These are phyloP conservation scores for Drosophila littoralis DNA, from an alignment of 1,140 invertebrate species.

Conservation along the genomic window DNA sequence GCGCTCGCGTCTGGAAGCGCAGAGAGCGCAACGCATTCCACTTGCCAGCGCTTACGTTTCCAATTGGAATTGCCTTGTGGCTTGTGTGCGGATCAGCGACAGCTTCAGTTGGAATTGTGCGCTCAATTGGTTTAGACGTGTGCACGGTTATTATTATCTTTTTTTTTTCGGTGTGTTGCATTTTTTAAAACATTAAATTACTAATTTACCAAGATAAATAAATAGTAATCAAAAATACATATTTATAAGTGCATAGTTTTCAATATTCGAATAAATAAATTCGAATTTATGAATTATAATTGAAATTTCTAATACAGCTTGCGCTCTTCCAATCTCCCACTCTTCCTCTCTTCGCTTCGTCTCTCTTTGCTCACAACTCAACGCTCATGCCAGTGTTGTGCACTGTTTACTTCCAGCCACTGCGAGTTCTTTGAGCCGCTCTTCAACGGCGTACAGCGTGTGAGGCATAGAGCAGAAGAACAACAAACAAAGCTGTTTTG, in stretches of 20 bases:
- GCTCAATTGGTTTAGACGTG: slow-evolving; percentile 69
- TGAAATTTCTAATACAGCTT: not conserved
- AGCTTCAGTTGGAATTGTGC: slow-evolving; percentile 71
- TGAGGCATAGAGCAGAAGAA: slow-evolving; percentile 41
- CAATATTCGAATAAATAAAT: not conserved
- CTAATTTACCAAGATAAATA: not conserved
- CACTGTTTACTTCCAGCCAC: slow-evolving; percentile 30
- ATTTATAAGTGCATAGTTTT: not conserved
- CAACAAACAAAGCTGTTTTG: slow-evolving; percentile 52
- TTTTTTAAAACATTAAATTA: not conserved
- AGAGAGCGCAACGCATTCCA: slow-evolving; percentile 48
- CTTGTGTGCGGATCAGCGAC: slow-evolving; percentile 25
- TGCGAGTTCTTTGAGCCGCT: slow-evolving; percentile 44
- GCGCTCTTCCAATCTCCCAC: not conserved
- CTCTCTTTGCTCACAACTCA: not conserved
- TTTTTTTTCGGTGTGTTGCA: slow-evolving; percentile 17
- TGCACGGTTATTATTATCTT: slow-evolving; percentile 27
- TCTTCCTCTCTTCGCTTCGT: not conserved
- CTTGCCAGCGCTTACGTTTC: slow-evolving; percentile 1
- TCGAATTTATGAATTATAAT: too few relatives aligned
- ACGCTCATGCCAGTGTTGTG: slow-evolving; percentile 25
- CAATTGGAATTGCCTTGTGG: slow-evolving; percentile 45
- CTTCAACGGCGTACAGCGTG: slow-evolving; percentile 57
- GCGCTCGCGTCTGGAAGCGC: slow-evolving; percentile 35
- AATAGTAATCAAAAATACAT: not conserved